Evolutionary conservation across 2,797 vertebrate genomes (phyloP), one percentile per base, ranked within the genome.

Genomic region (Nyctibius grandis): DNA sequence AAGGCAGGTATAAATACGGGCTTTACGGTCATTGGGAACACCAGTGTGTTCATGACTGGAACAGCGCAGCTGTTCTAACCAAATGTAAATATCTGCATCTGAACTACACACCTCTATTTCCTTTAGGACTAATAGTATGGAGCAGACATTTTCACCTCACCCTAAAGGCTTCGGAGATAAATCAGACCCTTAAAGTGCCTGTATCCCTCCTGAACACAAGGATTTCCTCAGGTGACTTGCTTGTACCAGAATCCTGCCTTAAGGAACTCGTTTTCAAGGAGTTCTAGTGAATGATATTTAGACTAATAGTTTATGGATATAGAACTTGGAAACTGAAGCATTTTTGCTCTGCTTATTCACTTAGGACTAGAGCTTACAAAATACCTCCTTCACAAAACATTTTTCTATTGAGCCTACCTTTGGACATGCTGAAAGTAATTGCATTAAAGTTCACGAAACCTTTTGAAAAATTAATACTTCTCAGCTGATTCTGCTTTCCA

Each of bases 391-490:
- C 20, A 22, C 12, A 44, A 88, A 78, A 80, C 14, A 31, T 65
- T 65, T 81, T 95, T 84, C n/a, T 54, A 6, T 65, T 59, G n/a
- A 92, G 34, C 19, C 51, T 82, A 51, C 5, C 29, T 84, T 90
- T 73, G 40, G 50, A 61, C 31, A 47, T 33, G 5, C 9, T 79
- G 36, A 81, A 91, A 84, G 34, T 54, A 88, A 69, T 54, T 79
- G 50, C 12, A 40, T 38, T 77, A 63, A 80, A 54, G 42, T 51
- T 69, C 26, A 47, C 53, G 11, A 81, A 91, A 79, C 25, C 48
- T 89, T 74, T 51, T 81, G 50, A n/a, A 91, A 75, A 88, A 94
- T 40, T 33, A 75, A 54, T 91, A 82, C 11, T 81, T 76, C 40
- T 86, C 61, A 87, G 44, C 20, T 78, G 20, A 81, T 76, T 87